Evolutionary conservation across 2,113 vertebrate species (phyloP).

Genomic region (Urocitellus parryii): DNA sequence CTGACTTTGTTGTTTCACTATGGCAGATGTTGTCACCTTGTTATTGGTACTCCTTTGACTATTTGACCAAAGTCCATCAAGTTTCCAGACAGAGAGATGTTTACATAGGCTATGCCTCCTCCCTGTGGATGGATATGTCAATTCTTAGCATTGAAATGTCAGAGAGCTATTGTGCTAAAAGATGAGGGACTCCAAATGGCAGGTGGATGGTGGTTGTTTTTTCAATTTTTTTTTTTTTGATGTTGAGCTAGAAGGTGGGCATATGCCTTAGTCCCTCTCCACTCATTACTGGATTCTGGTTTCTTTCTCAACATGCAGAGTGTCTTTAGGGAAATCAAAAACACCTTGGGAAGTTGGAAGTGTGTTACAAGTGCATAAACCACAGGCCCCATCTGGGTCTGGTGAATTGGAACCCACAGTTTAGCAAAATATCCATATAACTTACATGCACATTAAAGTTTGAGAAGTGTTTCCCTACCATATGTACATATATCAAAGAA

Average conservation of each 20-base stretch:
- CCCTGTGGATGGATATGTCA: background rate
- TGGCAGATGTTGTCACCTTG: background rate
- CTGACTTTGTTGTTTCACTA: background rate
- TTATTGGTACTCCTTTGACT: background rate
- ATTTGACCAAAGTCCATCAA: background rate
- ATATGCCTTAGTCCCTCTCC: background rate
- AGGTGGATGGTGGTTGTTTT: background rate
- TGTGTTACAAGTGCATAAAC: background rate
- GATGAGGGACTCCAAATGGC: background rate
- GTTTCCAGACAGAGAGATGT: conserved; percentile 7
- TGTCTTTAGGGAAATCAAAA: background rate
- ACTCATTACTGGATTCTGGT: background rate
- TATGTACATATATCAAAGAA: background rate
- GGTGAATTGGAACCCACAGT: background rate
- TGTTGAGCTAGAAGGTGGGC: background rate
- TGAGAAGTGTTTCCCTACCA: background rate
- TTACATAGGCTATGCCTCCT: background rate
- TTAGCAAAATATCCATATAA: background rate
- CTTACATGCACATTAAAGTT: background rate
- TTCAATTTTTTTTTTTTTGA: background rate
- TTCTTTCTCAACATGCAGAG: background rate
- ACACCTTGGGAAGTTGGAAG: background rate
- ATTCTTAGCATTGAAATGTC: background rate
- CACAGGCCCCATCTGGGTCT: background rate
- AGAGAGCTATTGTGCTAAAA: background rate